Percentiles rank a stretch among this genome's conserved stretches.
Conservation (phyloP, 1,140 invertebrate species). For the Heterodera schachtii region DNA sequence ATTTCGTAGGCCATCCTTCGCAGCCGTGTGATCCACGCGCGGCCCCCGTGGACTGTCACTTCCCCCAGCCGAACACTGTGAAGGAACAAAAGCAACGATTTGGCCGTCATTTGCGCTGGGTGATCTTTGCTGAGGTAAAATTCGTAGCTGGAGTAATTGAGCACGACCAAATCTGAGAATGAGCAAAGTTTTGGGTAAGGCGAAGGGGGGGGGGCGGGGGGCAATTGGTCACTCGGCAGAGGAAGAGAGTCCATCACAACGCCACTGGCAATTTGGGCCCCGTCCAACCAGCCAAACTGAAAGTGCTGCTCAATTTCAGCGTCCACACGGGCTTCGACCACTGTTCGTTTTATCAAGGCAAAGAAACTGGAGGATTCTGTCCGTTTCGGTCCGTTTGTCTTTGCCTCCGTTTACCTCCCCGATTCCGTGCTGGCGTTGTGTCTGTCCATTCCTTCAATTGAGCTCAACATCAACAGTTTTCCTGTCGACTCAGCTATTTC, state of each 20-base stretch:
- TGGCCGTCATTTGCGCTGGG: slow-evolving; percentile 58
- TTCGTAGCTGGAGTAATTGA: slow-evolving; percentile 85
- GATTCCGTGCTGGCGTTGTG: slow-evolving; percentile 47
- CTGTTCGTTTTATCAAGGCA: slow-evolving; percentile 43
- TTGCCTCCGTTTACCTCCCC: slow-evolving; percentile 43
- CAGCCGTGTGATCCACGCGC: slow-evolving; percentile 49
- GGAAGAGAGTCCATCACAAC: slow-evolving; percentile 81
- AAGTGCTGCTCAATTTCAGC: slow-evolving; percentile 71
- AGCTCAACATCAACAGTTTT: slow-evolving; percentile 76
- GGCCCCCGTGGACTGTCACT: slow-evolving; percentile 45
- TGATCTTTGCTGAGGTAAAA: slow-evolving; percentile 86
- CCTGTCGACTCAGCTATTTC: slow-evolving; percentile 71
- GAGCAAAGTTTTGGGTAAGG: background rate
- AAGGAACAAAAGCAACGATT: slow-evolving; percentile 62
- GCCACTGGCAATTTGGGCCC: slow-evolving; percentile 81
- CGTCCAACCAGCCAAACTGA: slow-evolving; percentile 87
- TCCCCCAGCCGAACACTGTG: slow-evolving; percentile 54
- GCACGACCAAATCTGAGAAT: slow-evolving; percentile 74
- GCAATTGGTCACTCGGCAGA: slow-evolving; percentile 73
- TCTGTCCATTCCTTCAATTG: slow-evolving; percentile 75
- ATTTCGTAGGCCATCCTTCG: slow-evolving; percentile 59
- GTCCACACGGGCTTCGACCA: slow-evolving; percentile 36
- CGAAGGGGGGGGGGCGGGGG: too few relatives aligned
- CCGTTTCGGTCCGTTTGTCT: background rate
- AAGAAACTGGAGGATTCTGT: slow-evolving; percentile 47